Conservation (phyloP, 92 coral and sea anemone genomes). For the Blastomussa wellsi region DNA sequence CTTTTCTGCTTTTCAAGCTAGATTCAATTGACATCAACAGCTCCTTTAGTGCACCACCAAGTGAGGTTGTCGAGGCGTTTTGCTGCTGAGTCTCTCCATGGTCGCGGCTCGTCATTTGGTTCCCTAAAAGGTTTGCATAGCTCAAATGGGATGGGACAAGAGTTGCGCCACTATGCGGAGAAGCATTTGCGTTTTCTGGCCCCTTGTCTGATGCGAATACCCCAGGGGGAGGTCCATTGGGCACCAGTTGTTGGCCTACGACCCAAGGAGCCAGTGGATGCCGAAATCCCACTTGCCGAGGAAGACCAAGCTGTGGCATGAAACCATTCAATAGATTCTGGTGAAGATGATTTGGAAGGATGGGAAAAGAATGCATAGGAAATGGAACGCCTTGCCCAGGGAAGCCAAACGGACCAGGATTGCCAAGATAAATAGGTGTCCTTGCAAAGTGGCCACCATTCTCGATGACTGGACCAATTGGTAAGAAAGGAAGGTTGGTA, state of each 20-base stretch:
- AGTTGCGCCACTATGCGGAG: background rate
- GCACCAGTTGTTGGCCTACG: conserved; percentile 10
- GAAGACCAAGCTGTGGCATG: background rate
- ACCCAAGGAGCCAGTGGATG: conserved; percentile 7
- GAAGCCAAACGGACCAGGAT: background rate
- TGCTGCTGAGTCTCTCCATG: background rate
- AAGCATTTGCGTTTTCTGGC: background rate
- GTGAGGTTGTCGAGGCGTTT: background rate
- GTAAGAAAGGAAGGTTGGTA: background rate
- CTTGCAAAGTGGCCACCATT: background rate
- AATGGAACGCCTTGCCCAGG: conserved; percentile 16
- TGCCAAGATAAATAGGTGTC: background rate
- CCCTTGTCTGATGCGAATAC: too few relatives aligned
- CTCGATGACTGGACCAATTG: background rate
- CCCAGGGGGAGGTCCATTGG: background rate
- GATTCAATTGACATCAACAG: conserved; percentile 8
- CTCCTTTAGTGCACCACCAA: background rate
- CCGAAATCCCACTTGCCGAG: background rate
- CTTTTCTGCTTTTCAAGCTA: conserved; percentile 5
- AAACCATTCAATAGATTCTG: conserved; percentile 13
- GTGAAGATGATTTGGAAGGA: conserved; percentile 1
- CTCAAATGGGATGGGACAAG: conserved; percentile 1
- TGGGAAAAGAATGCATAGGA: conserved; percentile 5
- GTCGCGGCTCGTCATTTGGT: background rate
- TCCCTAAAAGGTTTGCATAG: background rate